These are phyloP conservation scores for Calliscelio sp. DNA, from an alignment of 2,888 invertebrate species.

Conservation along the genomic window DNA sequence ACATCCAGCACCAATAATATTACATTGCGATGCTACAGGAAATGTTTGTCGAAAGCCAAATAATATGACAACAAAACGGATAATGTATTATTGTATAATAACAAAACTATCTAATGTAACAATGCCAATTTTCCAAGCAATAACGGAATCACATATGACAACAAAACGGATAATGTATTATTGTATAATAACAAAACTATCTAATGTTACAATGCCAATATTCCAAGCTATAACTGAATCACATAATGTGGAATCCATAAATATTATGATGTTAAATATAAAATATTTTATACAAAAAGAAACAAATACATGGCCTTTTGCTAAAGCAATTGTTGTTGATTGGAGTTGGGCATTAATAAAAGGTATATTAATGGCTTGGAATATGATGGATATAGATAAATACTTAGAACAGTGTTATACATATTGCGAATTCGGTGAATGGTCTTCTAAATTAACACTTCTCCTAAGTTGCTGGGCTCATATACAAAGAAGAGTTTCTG, in stretches of 20 bases:
- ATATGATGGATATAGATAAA: conserved; percentile 39
- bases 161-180: conserved; percentile 60
- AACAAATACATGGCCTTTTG: conserved; percentile 40
- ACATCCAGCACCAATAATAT: neutral
- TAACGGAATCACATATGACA: conserved; percentile 44
- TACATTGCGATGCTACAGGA: conserved; percentile 7
- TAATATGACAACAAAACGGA: conserved; percentile 37
- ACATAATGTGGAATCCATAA: conserved; percentile 46
- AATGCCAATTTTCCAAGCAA: conserved; percentile 33
- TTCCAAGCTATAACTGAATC: conserved; percentile 51
- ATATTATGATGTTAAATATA: conserved; percentile 41
- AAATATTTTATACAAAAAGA: conserved; percentile 45
- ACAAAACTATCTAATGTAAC: neutral
- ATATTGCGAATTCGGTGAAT: too few species aligned
- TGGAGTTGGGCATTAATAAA: conserved; percentile 59
- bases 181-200: conserved; percentile 5
- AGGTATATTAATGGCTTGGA: conserved; percentile 32
- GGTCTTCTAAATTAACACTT: too few species aligned
- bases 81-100: conserved; percentile 49
- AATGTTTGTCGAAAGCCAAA: conserved; percentile 47
- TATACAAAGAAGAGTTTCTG: too few species aligned
- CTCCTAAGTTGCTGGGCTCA: too few species aligned
- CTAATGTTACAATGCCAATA: neutral
- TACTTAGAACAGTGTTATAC: too few species aligned
- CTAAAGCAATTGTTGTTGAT: conserved; percentile 38